Evolutionary conservation across 1,140 invertebrate genomes (phyloP).

Genomic region (Euschistus heros): DNA sequence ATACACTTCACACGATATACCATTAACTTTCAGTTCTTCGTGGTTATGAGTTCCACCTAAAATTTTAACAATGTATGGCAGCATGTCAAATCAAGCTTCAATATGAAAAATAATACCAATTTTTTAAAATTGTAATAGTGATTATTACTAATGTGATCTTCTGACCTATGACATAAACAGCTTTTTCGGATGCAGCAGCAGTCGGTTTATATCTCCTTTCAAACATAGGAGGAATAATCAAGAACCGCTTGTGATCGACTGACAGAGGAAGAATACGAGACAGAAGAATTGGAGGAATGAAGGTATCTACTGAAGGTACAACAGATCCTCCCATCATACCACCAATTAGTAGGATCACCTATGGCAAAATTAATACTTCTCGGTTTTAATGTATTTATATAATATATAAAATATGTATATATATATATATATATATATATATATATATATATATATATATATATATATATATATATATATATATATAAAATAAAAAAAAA

Average conservation of each 20-base stretch:
- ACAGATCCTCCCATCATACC: not conserved
- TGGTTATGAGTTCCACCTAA: conserved; percentile 3
- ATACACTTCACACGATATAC: conserved; percentile 1
- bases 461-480: not conserved
- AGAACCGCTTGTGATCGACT: not conserved
- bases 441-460: not conserved
- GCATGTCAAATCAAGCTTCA: too few relatives aligned
- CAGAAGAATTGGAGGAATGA: not conserved
- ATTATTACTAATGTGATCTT: not conserved
- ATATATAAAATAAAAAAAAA: not conserved
- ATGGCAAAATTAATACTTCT: not conserved
- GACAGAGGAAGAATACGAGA: not conserved
- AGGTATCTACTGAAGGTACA: not conserved
- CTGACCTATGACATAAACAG: not conserved
- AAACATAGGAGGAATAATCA: conserved; percentile 1
- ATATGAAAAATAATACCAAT: too few relatives aligned
- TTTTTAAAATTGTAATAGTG: too few relatives aligned
- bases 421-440: not conserved
- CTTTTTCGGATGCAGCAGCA: not conserved
- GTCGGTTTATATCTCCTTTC: not conserved
- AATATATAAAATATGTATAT: not conserved
- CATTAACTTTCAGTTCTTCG: not conserved
- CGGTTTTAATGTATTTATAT: not conserved
- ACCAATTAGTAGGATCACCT: conserved; percentile 4
- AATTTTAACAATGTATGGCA: not conserved